These are phyloP conservation scores for Alligator sinensis DNA, from an alignment of 2,113 vertebrate species.

Conservation along the genomic window DNA sequence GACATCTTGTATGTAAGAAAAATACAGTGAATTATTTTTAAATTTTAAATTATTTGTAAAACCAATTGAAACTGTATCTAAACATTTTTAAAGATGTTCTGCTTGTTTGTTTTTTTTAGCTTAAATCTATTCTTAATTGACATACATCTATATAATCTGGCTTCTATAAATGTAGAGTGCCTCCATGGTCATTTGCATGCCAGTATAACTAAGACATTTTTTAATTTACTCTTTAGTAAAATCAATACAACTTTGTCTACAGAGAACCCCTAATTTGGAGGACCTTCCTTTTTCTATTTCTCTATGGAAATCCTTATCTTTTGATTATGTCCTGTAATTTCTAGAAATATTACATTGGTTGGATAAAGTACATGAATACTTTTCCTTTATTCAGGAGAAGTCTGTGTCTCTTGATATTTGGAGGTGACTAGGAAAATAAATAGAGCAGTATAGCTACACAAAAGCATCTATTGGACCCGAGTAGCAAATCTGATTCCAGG, in stretches of 20 bases:
- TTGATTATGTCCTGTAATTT: not conserved
- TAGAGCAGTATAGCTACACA: not conserved
- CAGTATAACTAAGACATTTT: not conserved
- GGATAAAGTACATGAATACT: not conserved
- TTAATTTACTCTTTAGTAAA: not conserved
- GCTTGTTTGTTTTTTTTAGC: not conserved
- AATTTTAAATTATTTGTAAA: not conserved
- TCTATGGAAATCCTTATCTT: not conserved
- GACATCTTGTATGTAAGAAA: no score
- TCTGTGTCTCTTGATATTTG: not conserved
- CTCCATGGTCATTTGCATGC: not conserved
- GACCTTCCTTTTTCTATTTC: not conserved
- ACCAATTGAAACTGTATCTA: not conserved
- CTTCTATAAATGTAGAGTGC: not conserved
- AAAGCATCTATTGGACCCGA: not conserved
- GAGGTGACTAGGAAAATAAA: not conserved
- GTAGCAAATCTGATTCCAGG: not conserved
- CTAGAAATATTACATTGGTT: not conserved
- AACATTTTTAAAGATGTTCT: not conserved
- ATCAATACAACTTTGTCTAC: not conserved
- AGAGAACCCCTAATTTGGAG: not conserved
- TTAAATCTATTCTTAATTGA: not conserved
- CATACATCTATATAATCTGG: not conserved
- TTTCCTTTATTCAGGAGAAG: not conserved
- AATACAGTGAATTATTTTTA: no score